These are phyloP conservation scores for Tokudaia tokunoshimensis DNA, from an alignment of 2,797 vertebrate species.

Conservation along the genomic window DNA sequence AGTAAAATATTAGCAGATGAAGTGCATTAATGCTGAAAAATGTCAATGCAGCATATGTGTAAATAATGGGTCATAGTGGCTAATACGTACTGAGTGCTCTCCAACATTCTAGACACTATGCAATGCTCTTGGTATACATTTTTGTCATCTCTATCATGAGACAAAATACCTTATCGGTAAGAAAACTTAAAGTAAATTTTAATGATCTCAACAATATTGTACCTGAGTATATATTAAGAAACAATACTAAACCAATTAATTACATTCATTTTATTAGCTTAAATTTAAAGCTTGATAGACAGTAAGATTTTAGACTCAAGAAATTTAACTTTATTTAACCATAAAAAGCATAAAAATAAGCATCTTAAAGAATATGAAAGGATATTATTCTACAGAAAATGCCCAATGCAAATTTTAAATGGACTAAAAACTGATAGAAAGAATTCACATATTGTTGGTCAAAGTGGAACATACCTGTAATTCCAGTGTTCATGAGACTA, in stretches of 20 bases:
- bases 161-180: constrained; percentile 20
- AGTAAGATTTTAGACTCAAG: constrained; percentile 22
- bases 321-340: constrained; percentile 45
- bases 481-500: background rate
- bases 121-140: background rate
- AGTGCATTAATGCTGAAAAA: constrained; percentile 25
- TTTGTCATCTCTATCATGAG: background rate
- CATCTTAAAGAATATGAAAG: constrained; percentile 28
- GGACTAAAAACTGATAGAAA: constrained; percentile 41
- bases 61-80: constrained; percentile 51
- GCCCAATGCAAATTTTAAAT: background rate
- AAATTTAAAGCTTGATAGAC: constrained; percentile 64
- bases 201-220: constrained; percentile 19
- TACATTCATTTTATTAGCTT: constrained; percentile 24
- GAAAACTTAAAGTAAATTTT: constrained; percentile 46
- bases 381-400: constrained; percentile 12
- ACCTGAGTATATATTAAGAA: background rate
- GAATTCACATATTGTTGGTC: background rate
- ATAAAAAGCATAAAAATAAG: constrained; percentile 14
- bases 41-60: background rate
- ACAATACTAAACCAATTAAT: background rate
- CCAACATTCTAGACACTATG: background rate
- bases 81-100: constrained; percentile 30
- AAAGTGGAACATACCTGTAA: background rate
- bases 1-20: background rate